phyloP scores from a whole-genome alignment of 2,113 vertebrate species.

The Chionis minor region DNA sequence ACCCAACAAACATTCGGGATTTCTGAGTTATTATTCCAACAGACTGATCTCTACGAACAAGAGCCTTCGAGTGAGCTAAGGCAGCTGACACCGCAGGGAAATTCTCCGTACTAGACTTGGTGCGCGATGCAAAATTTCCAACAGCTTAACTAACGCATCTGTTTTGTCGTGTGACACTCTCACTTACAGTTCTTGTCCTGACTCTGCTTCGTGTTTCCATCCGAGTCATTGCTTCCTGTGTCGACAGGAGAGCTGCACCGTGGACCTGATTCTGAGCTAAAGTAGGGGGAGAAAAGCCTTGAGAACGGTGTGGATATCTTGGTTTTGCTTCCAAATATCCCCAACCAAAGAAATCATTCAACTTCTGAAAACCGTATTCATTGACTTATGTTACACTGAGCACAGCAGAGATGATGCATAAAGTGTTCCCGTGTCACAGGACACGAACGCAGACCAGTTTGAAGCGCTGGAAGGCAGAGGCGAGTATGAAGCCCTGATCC shows the following conservation, averaged over 20 bases:
- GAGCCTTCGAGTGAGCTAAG: fast-evolving
- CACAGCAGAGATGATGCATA: fast-evolving
- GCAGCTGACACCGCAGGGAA: neutral
- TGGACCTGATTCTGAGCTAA: constrained; percentile 84
- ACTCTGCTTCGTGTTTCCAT: constrained; percentile 70
- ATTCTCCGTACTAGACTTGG: fast-evolving
- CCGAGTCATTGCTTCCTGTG: constrained; percentile 47
- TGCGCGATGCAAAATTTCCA: fast-evolving
- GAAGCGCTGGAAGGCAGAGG: neutral
- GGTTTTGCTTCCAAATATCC: neutral
- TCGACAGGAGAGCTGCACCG: constrained; percentile 88
- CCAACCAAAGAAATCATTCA: fast-evolving
- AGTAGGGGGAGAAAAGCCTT: neutral
- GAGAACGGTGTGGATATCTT: neutral
- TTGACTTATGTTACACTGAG: neutral
- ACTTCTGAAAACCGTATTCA: too few relatives aligned
- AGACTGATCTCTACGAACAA: fast-evolving
- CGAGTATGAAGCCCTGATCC: fast-evolving
- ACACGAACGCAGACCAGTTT: fast-evolving
- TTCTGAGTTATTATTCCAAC: neutral
- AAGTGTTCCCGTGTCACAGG: fast-evolving
- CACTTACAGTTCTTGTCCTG: constrained; percentile 69
- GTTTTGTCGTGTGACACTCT: too few relatives aligned
- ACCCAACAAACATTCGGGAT: neutral
- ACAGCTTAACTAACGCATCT: neutral